Evolutionary conservation across 2,888 invertebrate genomes (phyloP).

Genomic region (Autographa pulchrina): DNA sequence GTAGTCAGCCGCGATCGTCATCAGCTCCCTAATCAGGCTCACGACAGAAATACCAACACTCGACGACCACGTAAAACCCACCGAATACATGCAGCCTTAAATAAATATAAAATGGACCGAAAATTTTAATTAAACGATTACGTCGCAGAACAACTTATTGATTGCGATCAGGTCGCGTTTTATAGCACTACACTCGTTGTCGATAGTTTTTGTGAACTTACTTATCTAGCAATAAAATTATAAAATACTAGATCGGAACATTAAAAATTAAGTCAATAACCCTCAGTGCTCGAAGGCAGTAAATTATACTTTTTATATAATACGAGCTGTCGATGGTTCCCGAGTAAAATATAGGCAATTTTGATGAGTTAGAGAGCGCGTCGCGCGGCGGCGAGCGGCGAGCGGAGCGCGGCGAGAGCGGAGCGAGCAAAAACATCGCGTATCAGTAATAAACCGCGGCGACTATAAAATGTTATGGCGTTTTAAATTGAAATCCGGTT

Average conservation of each 20-base stretch:
- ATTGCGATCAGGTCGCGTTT: constrained; percentile 21
- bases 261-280: constrained; percentile 45
- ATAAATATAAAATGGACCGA: constrained; percentile 19
- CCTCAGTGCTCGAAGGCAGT: constrained; percentile 29
- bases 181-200: constrained; percentile 15
- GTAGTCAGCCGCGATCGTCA: not conserved
- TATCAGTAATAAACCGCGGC: constrained; percentile 51
- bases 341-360: constrained; percentile 48
- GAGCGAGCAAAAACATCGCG: constrained; percentile 48
- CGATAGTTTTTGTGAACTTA: constrained; percentile 21
- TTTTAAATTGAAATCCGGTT: constrained; percentile 60
- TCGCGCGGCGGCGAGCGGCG: constrained; percentile 4
- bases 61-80: constrained; percentile 3
- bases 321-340: constrained; percentile 29
- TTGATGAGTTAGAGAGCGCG: constrained; percentile 47
- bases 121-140: constrained; percentile 34
- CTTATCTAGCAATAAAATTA: constrained; percentile 16
- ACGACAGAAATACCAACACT: constrained; percentile 5
- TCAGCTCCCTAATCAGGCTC: constrained; percentile 16
- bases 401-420: constrained; percentile 14
- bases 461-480: constrained; percentile 54
- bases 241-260: constrained; percentile 35
- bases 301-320: constrained; percentile 31
- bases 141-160: constrained; percentile 15
- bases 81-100: constrained; percentile 18